These are phyloP conservation scores for Eupithecia tripunctaria DNA, from an alignment of 2,888 invertebrate species.

Conservation along the genomic window DNA sequence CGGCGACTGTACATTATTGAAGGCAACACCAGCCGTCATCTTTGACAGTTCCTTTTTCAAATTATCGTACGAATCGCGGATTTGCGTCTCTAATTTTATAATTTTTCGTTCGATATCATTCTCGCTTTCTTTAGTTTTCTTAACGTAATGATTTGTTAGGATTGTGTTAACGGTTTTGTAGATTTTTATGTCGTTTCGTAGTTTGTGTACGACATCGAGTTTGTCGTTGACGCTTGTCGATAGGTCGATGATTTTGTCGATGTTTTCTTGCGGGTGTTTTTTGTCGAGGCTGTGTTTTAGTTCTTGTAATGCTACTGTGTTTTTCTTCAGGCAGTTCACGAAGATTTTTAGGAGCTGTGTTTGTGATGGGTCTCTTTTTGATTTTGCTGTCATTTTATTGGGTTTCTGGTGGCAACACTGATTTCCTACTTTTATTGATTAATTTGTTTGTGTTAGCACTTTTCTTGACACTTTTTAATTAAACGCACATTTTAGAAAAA, in stretches of 20 bases:
- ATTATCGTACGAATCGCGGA: slow-evolving; percentile 68
- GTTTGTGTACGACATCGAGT: slow-evolving; percentile 73
- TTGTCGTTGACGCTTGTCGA: slow-evolving; percentile 75
- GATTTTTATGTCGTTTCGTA: slow-evolving; percentile 79
- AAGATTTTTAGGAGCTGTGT: slow-evolving; percentile 65
- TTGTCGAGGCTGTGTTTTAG: slow-evolving; percentile 66
- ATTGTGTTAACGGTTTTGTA: slow-evolving; percentile 78
- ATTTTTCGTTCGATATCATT: slow-evolving; percentile 69
- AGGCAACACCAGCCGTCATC: slow-evolving; percentile 62
- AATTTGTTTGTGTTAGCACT: background rate
- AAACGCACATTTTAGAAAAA: background rate
- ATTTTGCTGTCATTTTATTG: slow-evolving; percentile 58
- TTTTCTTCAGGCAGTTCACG: slow-evolving; percentile 68
- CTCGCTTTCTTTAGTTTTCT: slow-evolving; percentile 73
- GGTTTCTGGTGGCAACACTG: slow-evolving; percentile 31
- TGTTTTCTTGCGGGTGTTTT: slow-evolving; percentile 56
- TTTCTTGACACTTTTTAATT: background rate
- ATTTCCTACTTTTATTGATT: background rate
- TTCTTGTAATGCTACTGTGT: slow-evolving; percentile 70
- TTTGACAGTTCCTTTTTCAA: slow-evolving; percentile 64
- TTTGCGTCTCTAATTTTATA: slow-evolving; percentile 67
- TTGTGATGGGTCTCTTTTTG: slow-evolving; percentile 55
- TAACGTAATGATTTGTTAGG: slow-evolving; percentile 77
- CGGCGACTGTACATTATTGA: slow-evolving; percentile 57
- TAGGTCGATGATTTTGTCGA: slow-evolving; percentile 68